Percentiles rank a stretch among this genome's conserved stretches.
Evolutionary conservation across 2,888 invertebrate genomes (phyloP).

Genomic region (Nematopogon swammerdamellus): DNA sequence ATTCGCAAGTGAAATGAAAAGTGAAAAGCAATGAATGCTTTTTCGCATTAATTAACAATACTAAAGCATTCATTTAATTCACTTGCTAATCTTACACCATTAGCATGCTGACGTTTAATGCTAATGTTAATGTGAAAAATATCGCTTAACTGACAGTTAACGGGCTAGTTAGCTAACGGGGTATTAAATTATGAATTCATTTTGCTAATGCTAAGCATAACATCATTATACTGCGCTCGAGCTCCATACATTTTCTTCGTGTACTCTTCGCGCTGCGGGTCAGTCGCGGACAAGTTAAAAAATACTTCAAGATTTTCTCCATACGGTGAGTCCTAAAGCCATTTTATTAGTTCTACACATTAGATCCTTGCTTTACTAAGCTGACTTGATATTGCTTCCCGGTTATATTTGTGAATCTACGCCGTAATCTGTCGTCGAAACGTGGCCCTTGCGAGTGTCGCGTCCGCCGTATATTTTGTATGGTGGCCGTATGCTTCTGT

Average conservation of each 20-base stretch:
- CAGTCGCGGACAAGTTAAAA: slow-evolving; percentile 56
- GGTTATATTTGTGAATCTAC: slow-evolving; percentile 27
- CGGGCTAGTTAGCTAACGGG: no score
- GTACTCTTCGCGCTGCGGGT: slow-evolving; percentile 55
- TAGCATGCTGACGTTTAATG: no score
- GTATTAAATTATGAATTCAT: no score
- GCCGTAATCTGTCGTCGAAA: slow-evolving; percentile 55
- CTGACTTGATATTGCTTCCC: slow-evolving; percentile 22
- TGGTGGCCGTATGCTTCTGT: slow-evolving; percentile 39
- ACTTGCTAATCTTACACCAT: no score
- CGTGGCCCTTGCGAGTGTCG: slow-evolving; percentile 42
- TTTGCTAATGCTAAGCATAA: no score
- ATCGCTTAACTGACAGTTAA: no score
- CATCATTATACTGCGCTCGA: slow-evolving; percentile 47
- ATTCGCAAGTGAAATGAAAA: no score
- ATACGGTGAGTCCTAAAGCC: slow-evolving; percentile 49
- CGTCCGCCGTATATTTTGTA: slow-evolving; percentile 47
- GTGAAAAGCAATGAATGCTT: no score
- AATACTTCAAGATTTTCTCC: slow-evolving; percentile 56
- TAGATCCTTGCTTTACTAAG: slow-evolving; percentile 30
- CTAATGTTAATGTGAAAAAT: no score
- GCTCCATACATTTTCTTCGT: slow-evolving; percentile 58
- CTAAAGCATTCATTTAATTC: no score
- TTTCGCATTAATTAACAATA: no score
- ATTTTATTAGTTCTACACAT: slow-evolving; percentile 23